Percentiles rank a stretch among this genome's conserved stretches.
phyloP scores from a whole-genome alignment of 2,888 invertebrate genomes.

The Apodemia duryi region DNA sequence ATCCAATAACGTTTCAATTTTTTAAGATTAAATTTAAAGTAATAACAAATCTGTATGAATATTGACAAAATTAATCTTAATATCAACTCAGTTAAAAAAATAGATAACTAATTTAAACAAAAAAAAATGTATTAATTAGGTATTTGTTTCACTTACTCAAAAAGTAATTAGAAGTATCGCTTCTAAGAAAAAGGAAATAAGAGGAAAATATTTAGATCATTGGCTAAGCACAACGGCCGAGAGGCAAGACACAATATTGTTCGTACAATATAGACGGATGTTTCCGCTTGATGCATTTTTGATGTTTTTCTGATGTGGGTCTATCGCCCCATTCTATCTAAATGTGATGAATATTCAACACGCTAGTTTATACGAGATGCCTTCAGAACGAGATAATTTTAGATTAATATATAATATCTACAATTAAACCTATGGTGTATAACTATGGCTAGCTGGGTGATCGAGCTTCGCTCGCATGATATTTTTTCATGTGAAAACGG shows the following conservation, averaged over 20 bases:
- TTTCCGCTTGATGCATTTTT: constrained; percentile 80
- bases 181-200: background rate
- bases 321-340: constrained; percentile 75
- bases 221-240: constrained; percentile 38
- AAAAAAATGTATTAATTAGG: no score
- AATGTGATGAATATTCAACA: constrained; percentile 77
- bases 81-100: no score
- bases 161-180: no score
- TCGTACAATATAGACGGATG: constrained; percentile 67
- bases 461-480: no score
- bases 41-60: no score
- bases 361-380: constrained; percentile 61
- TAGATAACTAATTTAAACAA: no score
- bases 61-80: no score
- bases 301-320: constrained; percentile 80
- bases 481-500: no score
- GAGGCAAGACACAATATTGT: constrained; percentile 64
- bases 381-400: constrained; percentile 36
- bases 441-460: background rate
- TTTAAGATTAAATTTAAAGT: no score
- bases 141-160: no score
- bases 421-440: background rate
- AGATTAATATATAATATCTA: constrained; percentile 27
- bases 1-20: no score
- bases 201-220: constrained; percentile 33